phyloP scores from a whole-genome alignment of 2,113 vertebrate species.

The Scalopus aquaticus region DNA sequence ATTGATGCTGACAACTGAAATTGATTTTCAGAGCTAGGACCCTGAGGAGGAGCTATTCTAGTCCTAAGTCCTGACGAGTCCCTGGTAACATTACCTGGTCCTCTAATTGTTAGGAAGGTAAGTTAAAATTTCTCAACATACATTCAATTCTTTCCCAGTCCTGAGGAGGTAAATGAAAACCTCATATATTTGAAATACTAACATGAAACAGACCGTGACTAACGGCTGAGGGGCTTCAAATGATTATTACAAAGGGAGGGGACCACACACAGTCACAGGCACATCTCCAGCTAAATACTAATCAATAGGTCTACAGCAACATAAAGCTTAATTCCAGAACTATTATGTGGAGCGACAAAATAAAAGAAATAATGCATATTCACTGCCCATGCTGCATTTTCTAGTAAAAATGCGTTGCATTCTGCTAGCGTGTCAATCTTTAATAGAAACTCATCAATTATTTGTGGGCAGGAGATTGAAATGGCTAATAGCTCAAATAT shows the following conservation, averaged over 20 bases:
- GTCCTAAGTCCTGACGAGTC: neutral
- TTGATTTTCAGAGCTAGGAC: slow-evolving; percentile 60
- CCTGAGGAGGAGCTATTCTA: slow-evolving; percentile 49
- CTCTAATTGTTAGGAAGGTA: slow-evolving; percentile 68
- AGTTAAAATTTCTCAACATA: slow-evolving; percentile 67
- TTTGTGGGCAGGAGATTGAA: slow-evolving; percentile 92
- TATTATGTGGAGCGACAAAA: slow-evolving; percentile 80
- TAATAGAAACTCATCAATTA: slow-evolving; percentile 94
- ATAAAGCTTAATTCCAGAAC: slow-evolving; percentile 77
- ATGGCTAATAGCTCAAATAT: slow-evolving; percentile 91
- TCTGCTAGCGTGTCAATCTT: slow-evolving; percentile 90
- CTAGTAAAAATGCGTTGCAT: slow-evolving; percentile 87
- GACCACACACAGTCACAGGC: slow-evolving; percentile 57
- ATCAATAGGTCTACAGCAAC: slow-evolving; percentile 78
- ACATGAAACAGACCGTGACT: slow-evolving; percentile 69
- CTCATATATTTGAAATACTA: slow-evolving; percentile 66
- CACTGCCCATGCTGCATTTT: slow-evolving; percentile 84
- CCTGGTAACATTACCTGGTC: slow-evolving; percentile 51
- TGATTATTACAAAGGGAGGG: slow-evolving; percentile 44
- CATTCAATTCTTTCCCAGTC: slow-evolving; percentile 57
- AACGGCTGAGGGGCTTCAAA: slow-evolving; percentile 60
- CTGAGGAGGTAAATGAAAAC: slow-evolving; percentile 65
- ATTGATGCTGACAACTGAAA: slow-evolving; percentile 49
- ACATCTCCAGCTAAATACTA: slow-evolving; percentile 73
- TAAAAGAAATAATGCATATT: slow-evolving; percentile 83